These are phyloP conservation scores for Sorex maritimensis DNA, from an alignment of 2,797 vertebrate species.

Conservation along the genomic window DNA sequence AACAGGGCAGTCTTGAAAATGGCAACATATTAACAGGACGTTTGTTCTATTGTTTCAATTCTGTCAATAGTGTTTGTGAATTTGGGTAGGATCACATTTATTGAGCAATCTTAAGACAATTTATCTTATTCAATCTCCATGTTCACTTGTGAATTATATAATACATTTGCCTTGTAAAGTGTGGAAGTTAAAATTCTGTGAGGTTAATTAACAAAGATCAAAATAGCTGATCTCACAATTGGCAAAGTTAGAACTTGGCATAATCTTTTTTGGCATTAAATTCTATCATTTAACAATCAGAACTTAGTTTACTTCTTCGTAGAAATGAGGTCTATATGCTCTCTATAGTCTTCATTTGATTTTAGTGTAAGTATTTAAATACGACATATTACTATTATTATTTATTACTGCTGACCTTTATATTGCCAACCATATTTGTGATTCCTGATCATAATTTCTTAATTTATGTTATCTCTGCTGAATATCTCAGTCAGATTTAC, in stretches of 20 bases:
- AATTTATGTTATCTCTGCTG: neutral
- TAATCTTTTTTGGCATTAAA: neutral
- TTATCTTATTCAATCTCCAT: constrained; percentile 18
- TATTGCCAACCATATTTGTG: too few species aligned
- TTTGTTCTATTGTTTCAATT: neutral
- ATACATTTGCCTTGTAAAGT: neutral
- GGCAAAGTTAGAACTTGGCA: neutral
- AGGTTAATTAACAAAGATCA: constrained; percentile 29
- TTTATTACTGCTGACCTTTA: neutral
- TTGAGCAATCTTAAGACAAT: neutral
- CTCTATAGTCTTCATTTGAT: neutral
- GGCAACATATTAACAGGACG: neutral
- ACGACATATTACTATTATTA: neutral
- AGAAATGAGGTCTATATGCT: neutral
- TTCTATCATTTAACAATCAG: neutral
- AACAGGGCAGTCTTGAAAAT: neutral
- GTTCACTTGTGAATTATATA: neutral
- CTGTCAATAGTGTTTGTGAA: neutral
- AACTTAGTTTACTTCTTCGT: neutral
- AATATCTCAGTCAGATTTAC: constrained; percentile 47
- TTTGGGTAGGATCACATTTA: neutral
- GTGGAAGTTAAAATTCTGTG: constrained; percentile 39
- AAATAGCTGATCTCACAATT: constrained; percentile 20
- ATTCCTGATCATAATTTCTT: neutral
- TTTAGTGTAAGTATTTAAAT: constrained; percentile 55